Evolutionary conservation across 2,888 invertebrate species (phyloP), one percentile per base, ranked within the genome.

Genomic region (Trichopoda pennipes): DNA sequence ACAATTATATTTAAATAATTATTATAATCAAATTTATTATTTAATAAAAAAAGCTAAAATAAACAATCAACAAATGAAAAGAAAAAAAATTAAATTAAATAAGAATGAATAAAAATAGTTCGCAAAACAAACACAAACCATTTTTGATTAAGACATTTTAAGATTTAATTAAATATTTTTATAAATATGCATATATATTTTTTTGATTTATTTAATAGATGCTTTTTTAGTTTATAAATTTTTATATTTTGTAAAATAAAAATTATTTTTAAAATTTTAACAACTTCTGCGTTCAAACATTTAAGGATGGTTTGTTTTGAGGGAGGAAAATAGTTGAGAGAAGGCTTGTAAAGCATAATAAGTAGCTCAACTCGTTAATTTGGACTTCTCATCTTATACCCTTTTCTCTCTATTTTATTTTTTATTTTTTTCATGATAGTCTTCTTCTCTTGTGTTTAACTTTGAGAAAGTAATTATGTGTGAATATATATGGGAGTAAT

Each of bases 71-170:
- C 19, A 70, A 35, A 72, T 1, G 8, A 68, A 68, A 79, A 73
- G 47, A 4, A 35, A 32, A 16, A 55, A 2, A 35, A 6, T n/a
- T n/a, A n/a, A n/a, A n/a, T n/a, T n/a, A 17, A 14, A 17, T 1
- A 23, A 28, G 8, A 28, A 38, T 38, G 38, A 38, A 38, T 38
- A 72, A 49, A 35, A 19, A 66, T 38, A 60, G 51, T 60, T 75
- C 58, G 78, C 79, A 82, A 82, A 82, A 79, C 79, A 81, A 78
- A 81, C 81, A 81, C 82, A 82, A 82, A 61, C 69, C 72, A 73
- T 81, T 77, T 73, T 51, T 1, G 17, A 69, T 69, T 70, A 78
- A 78, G 56, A 72, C 64, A 69, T 66, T 75, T 76, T 47, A 47
- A 47, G n/a, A 32, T 58, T 60, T 56, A 66, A 60, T 51, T 66